These are phyloP conservation scores for Incurvaria masculella DNA, from an alignment of 2,888 invertebrate species.

Conservation along the genomic window DNA sequence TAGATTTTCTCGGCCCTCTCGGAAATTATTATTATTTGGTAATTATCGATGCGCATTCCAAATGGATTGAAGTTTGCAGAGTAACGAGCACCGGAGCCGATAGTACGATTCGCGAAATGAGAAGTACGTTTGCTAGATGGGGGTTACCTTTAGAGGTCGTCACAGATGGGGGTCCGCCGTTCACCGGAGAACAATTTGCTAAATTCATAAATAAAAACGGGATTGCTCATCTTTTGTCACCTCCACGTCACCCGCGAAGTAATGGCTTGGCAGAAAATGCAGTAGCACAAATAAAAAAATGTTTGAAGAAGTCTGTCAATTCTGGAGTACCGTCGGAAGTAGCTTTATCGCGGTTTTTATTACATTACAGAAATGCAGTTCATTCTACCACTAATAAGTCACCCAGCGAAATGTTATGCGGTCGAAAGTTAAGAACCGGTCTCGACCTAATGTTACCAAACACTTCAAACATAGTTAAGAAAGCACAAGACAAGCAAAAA, in stretches of 20 bases:
- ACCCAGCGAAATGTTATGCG: no score
- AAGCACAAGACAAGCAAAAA: neutral
- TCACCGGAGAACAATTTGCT: neutral
- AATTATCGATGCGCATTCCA: neutral
- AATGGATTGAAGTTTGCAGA: neutral
- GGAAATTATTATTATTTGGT: neutral
- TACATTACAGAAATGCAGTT: no score
- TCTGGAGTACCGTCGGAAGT: no score
- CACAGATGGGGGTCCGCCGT: neutral
- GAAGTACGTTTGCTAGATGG: neutral
- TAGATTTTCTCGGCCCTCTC: neutral
- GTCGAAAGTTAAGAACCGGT: no score
- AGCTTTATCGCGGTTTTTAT: no score
- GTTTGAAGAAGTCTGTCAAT: neutral
- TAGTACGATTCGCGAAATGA: neutral
- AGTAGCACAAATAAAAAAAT: neutral
- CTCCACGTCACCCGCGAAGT: conserved; percentile 1
- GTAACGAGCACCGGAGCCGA: neutral
- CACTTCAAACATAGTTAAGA: neutral
- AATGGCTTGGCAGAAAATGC: conserved; percentile 1
- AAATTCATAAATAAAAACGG: neutral
- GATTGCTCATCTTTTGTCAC: neutral
- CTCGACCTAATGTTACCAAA: neutral
- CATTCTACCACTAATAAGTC: no score
- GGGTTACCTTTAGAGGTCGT: neutral